A percentile compares a stretch with the other conserved stretches of the same genome.
phyloP scores from a whole-genome alignment of 2,113 vertebrate genomes.

The Callospermophilus lateralis region DNA sequence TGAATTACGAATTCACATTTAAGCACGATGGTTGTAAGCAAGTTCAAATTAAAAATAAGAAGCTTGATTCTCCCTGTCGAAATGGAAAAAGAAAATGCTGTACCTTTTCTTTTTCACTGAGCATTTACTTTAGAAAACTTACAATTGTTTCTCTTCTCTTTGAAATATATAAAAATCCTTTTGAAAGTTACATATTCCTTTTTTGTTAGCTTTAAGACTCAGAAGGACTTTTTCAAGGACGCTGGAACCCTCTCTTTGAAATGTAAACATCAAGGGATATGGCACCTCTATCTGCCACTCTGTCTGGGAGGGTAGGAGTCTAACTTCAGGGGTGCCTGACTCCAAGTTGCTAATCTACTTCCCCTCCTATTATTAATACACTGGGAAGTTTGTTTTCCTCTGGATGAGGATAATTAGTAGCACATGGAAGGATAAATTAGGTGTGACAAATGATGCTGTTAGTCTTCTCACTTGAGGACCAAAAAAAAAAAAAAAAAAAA shows the following conservation, averaged over 20 bases:
- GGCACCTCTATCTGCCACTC: background rate
- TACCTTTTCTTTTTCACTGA: background rate
- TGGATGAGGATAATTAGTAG: background rate
- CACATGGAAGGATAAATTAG: background rate
- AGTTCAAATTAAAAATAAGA: constrained; percentile 50
- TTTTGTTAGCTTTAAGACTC: constrained; percentile 16
- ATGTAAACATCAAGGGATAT: background rate
- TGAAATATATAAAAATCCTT: constrained; percentile 30
- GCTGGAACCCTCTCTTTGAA: background rate
- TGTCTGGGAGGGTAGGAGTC: background rate
- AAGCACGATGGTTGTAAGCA: background rate
- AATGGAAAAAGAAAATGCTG: background rate
- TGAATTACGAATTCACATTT: constrained; percentile 7
- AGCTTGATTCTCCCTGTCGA: background rate
- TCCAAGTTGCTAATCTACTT: background rate
- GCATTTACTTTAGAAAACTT: constrained; percentile 14
- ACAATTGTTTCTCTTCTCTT: background rate
- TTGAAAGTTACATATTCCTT: constrained; percentile 36
- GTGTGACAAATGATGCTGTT: background rate
- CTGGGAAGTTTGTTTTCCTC: background rate
- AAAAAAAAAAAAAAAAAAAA: too few relatives aligned
- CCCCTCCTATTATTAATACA: background rate
- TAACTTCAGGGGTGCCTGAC: background rate
- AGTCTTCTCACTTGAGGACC: background rate
- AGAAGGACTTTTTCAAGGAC: constrained; percentile 6